These are phyloP conservation scores for Xiphias gladius DNA, from an alignment of 2,113 vertebrate species.

Conservation along the genomic window DNA sequence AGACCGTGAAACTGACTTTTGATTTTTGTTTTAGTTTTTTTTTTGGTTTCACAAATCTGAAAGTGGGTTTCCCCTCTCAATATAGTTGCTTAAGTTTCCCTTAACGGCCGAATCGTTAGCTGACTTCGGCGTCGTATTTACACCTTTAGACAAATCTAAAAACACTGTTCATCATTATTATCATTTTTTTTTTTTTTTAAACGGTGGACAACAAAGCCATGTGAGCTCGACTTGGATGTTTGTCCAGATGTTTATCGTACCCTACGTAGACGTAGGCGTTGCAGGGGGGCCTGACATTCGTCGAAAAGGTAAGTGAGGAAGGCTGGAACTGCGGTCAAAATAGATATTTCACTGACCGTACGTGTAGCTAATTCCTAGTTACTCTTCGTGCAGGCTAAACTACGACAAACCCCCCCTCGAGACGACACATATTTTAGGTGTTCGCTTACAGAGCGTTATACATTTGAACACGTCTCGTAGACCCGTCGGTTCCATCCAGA, in stretches of 20 bases:
- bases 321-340: accelerated
- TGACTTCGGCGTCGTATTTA: background rate
- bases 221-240: too few relatives aligned
- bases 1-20: background rate
- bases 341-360: background rate
- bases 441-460: conserved; percentile 51
- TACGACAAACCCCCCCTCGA: background rate
- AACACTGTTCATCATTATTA: background rate
- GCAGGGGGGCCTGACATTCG: conserved; percentile 6
- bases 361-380: background rate
- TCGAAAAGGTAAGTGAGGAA: background rate
- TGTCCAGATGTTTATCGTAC: conserved; percentile 24
- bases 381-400: background rate
- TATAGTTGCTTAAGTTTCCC: too few relatives aligned
- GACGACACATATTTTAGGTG: background rate
- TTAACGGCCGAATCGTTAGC: too few relatives aligned
- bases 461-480: conserved; percentile 60
- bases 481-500: conserved; percentile 57
- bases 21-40: too few relatives aligned
- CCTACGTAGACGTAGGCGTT: background rate
- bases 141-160: background rate
- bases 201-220: background rate
- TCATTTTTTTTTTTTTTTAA: too few relatives aligned
- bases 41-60: background rate
- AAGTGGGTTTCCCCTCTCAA: too few relatives aligned